Percentiles rank a stretch among this genome's conserved stretches.
These are phyloP conservation scores for Syndactyla subalaris DNA, from an alignment of 2,797 vertebrate species.

Conservation along the genomic window DNA sequence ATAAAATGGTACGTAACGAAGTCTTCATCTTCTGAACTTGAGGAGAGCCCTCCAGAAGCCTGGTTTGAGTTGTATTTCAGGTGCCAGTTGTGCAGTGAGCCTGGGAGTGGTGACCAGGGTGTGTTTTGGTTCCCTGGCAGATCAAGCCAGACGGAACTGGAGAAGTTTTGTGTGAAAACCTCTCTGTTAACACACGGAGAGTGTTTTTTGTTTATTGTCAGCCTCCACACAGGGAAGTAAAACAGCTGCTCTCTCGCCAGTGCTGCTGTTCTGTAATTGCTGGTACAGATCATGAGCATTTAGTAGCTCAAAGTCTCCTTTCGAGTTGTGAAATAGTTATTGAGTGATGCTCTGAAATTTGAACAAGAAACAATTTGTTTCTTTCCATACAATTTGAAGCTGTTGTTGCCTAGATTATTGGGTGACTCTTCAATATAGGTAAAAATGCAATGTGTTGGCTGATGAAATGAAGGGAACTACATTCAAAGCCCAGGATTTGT, in stretches of 20 bases:
- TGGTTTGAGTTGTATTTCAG: neutral
- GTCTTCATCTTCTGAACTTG: neutral
- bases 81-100: neutral
- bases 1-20: constrained; percentile 52
- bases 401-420: neutral
- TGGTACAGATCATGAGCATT: neutral
- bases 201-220: neutral
- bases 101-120: neutral
- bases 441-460: neutral
- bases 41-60: neutral
- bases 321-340: neutral
- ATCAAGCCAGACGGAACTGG: neutral
- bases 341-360: neutral
- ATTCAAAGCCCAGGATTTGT: fast-evolving
- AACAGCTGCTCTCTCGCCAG: neutral
- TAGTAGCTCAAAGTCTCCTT: neutral
- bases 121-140: neutral
- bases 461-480: neutral
- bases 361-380: neutral
- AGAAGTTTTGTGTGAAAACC: neutral
- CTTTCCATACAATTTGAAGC: neutral
- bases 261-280: neutral
- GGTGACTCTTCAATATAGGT: neutral
- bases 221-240: fast-evolving
- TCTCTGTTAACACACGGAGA: neutral